Conservation (phyloP, 2,113 vertebrate species). For the Zingel zingel region DNA sequence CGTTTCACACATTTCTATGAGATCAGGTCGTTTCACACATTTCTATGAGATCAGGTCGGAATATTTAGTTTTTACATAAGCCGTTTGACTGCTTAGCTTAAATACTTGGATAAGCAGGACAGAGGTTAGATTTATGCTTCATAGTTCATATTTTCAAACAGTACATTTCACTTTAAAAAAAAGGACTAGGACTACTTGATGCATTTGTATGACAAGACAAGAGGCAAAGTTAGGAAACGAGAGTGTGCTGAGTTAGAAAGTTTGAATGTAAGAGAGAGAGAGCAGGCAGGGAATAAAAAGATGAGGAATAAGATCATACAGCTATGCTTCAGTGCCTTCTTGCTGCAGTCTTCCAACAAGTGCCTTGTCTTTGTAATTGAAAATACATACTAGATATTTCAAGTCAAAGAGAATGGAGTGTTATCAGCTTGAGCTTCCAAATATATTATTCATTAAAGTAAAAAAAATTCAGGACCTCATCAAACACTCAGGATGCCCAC, state of each 20-base stretch:
- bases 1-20: too few relatives aligned
- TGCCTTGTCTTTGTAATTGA: conserved; percentile 29
- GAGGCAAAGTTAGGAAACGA: neutral
- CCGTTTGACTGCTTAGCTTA: neutral
- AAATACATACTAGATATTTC: conserved; percentile 20
- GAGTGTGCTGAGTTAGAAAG: neutral
- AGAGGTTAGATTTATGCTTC: neutral
- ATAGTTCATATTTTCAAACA: neutral
- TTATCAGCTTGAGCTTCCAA: neutral
- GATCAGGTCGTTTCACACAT: too few relatives aligned
- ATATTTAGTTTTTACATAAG: neutral
- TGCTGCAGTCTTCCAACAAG: neutral
- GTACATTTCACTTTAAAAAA: neutral
- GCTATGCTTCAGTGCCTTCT: neutral
- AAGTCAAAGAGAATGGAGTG: conserved; percentile 27
- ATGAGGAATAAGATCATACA: conserved; percentile 18
- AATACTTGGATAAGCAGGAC: neutral
- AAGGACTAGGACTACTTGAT: neutral
- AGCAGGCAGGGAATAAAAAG: conserved; percentile 14
- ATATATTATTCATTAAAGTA: conserved; percentile 51
- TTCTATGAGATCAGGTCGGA: too few relatives aligned
- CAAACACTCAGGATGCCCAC: neutral
- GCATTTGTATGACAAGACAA: neutral
- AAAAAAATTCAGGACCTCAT: conserved; percentile 41
- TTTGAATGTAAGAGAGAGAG: conserved; percentile 4